Evolutionary conservation across 2,797 vertebrate species (phyloP).

Genomic region (Darevskia nairensis): DNA sequence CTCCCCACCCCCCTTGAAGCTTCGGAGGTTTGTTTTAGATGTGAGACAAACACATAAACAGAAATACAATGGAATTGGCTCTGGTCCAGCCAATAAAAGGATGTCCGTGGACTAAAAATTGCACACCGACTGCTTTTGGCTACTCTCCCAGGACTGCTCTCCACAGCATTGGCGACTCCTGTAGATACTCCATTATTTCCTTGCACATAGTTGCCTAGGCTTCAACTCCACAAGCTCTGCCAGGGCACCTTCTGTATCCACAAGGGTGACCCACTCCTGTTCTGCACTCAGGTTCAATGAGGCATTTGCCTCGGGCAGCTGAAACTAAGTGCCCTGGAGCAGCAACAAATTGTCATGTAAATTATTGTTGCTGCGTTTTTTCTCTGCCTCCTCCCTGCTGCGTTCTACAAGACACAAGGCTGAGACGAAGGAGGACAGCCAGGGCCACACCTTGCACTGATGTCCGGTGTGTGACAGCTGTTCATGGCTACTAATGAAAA

Average conservation of each 20-base stretch:
- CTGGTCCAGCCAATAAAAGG: neutral
- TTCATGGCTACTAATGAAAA: too few species aligned
- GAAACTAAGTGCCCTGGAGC: too few species aligned
- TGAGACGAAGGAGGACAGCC: too few species aligned
- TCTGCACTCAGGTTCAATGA: too few species aligned
- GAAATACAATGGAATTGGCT: neutral
- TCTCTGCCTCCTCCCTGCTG: too few species aligned
- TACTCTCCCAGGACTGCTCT: neutral
- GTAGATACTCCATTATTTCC: neutral
- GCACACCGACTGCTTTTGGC: neutral
- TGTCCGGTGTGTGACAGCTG: too few species aligned
- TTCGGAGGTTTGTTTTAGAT: neutral
- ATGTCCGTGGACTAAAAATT: neutral
- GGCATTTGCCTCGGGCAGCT: too few species aligned
- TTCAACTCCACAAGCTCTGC: neutral
- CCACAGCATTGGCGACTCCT: neutral
- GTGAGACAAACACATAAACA: neutral
- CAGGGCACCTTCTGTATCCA: neutral
- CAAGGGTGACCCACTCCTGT: neutral
- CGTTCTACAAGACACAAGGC: too few species aligned
- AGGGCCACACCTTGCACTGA: too few species aligned
- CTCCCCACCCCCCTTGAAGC: neutral
- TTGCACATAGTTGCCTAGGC: neutral
- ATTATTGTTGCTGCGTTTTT: too few species aligned
- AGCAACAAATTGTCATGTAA: too few species aligned